Conservation (phyloP, 92 coral and sea anemone genomes). For the Galaxea fascicularis region DNA sequence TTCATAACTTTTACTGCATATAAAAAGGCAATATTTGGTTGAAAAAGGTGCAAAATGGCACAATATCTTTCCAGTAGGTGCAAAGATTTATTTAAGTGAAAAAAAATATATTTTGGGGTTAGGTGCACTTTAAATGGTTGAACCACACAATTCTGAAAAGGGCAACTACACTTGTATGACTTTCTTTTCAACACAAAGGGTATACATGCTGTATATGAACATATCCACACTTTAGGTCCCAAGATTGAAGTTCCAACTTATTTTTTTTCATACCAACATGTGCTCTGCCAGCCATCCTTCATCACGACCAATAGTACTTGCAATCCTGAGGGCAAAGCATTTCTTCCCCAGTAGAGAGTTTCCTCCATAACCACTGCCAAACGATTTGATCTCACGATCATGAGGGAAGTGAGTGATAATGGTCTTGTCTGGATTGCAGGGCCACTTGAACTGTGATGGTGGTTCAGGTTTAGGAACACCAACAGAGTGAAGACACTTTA, state of each 20-base stretch:
- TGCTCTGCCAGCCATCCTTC: constrained; percentile 97
- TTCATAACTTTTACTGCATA: no score
- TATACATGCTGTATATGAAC: no score
- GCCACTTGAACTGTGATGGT: constrained; percentile 75
- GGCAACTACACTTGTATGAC: no score
- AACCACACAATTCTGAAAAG: no score
- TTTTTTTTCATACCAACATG: constrained; percentile 77
- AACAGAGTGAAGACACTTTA: constrained; percentile 87
- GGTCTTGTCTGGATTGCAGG: constrained; percentile 86
- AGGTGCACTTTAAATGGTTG: no score
- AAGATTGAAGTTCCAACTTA: not conserved
- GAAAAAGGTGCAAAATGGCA: no score
- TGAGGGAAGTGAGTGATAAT: constrained; percentile 87
- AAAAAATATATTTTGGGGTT: no score
- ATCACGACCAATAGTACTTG: constrained; percentile 76
- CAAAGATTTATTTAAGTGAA: no score
- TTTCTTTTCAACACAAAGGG: no score
- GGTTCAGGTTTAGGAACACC: constrained; percentile 83
- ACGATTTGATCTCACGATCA: constrained; percentile 80
- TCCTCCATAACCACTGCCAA: constrained; percentile 94
- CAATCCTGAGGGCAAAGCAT: constrained; percentile 92
- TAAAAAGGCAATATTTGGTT: no score
- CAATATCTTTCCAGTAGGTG: no score
- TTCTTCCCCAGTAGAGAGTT: constrained; percentile 92
- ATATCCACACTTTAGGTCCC: no score